Percentiles rank a stretch among this genome's conserved stretches.
Evolutionary conservation across 2,113 vertebrate species (phyloP).

Genomic region (Dissostichus mawsoni): DNA sequence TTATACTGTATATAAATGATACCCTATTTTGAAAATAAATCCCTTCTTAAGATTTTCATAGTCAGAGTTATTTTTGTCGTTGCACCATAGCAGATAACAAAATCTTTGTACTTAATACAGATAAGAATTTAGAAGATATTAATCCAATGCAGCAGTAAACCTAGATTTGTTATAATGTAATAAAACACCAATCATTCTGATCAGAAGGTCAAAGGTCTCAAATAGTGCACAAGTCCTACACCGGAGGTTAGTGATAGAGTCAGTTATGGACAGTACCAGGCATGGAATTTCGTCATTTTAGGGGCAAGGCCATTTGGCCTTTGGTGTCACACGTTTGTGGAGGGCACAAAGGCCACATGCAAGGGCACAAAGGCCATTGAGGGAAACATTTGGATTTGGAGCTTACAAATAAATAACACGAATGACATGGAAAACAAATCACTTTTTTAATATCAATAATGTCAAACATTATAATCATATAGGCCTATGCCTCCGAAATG

Average conservation of each 20-base stretch:
- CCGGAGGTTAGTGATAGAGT: not conserved
- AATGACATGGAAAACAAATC: too few relatives aligned
- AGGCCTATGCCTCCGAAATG: too few relatives aligned
- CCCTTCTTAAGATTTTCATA: not conserved
- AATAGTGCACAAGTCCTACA: not conserved
- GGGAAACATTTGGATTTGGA: too few relatives aligned
- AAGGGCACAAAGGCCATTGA: too few relatives aligned
- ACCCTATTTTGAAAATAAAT: not conserved
- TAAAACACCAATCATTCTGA: slow-evolving; percentile 7
- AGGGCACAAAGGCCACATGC: too few relatives aligned
- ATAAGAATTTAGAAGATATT: not conserved
- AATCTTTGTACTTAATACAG: not conserved
- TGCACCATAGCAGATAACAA: too few relatives aligned
- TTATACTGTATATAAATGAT: not conserved
- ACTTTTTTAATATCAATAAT: too few relatives aligned
- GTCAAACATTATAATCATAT: too few relatives aligned
- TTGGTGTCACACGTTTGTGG: too few relatives aligned
- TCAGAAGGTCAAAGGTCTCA: not conserved
- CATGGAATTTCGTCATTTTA: too few relatives aligned
- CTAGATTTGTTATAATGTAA: slow-evolving; percentile 1
- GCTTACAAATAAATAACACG: too few relatives aligned
- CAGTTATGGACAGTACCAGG: not conserved
- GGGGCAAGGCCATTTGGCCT: too few relatives aligned
- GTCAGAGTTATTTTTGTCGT: not conserved
- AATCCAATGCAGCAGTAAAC: not conserved